Conservation (phyloP, 2,797 vertebrate genomes). For the Halcyon smyrnensis region DNA sequence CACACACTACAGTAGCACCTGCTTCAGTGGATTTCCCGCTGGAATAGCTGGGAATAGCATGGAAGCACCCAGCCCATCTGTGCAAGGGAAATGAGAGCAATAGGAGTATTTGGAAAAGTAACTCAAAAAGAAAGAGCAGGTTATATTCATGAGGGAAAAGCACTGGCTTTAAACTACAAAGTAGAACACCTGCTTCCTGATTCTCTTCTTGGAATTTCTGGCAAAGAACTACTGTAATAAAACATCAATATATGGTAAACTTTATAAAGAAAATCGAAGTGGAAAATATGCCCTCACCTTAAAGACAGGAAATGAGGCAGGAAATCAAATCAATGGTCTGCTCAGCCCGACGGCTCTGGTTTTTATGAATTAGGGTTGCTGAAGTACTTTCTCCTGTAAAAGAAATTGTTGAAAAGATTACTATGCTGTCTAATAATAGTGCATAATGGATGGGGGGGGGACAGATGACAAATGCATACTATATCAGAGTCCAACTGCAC, state of each 20-base stretch:
- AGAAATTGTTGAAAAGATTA: background rate
- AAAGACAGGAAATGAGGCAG: slow-evolving; percentile 17
- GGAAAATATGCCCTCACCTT: slow-evolving; percentile 42
- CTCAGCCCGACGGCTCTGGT: background rate
- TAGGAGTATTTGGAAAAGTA: background rate
- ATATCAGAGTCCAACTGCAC: fast-evolving
- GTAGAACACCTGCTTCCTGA: background rate
- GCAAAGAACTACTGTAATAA: slow-evolving; percentile 1
- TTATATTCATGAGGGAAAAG: background rate
- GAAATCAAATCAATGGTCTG: slow-evolving; percentile 16
- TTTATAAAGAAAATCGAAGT: slow-evolving; percentile 2
- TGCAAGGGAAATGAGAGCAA: background rate
- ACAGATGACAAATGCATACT: background rate
- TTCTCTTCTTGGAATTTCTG: background rate
- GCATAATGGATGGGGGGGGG: background rate
- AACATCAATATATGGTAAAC: background rate
- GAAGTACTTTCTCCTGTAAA: background rate
- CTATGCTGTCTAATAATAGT: background rate
- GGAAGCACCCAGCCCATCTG: background rate
- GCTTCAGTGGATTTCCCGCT: background rate
- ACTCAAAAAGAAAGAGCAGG: background rate
- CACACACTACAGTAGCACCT: background rate
- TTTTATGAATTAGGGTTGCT: background rate
- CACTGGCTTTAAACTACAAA: background rate
- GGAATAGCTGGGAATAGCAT: background rate